Conservation (phyloP, 2,113 vertebrate species). For the Strix uralensis region DNA sequence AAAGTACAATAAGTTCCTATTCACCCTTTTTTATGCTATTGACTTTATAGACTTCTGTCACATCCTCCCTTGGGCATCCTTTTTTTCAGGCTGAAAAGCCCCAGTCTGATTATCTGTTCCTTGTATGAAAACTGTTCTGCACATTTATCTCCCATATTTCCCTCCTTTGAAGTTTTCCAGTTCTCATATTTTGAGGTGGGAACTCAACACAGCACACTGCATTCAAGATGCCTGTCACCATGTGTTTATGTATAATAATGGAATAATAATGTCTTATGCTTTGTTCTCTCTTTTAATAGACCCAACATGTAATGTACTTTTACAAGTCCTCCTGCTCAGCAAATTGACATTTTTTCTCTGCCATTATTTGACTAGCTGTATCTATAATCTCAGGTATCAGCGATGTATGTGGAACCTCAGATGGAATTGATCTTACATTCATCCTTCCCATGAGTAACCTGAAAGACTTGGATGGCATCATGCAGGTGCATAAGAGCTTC, state of each 20-base stretch:
- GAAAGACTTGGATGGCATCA: background rate
- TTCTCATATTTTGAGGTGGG: background rate
- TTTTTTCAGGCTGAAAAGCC: background rate
- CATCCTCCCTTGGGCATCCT: background rate
- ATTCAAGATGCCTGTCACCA: background rate
- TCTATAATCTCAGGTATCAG: background rate
- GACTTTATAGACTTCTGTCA: conserved; percentile 9
- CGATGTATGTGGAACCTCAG: background rate
- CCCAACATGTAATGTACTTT: background rate
- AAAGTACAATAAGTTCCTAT: background rate
- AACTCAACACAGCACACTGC: background rate
- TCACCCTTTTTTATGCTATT: background rate
- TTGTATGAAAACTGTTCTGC: background rate
- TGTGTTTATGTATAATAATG: background rate
- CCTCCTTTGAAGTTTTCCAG: background rate
- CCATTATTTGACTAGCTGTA: background rate
- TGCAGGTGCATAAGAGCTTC: background rate
- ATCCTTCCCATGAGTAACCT: background rate
- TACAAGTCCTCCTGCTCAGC: background rate
- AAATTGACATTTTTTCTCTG: background rate
- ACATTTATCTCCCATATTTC: background rate
- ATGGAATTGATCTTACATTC: background rate
- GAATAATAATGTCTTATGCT: background rate
- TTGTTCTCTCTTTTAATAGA: background rate
- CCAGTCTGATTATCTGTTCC: background rate